Evolutionary conservation across 2,888 invertebrate species (phyloP).

Genomic region (Drosophila parthenogenetica): DNA sequence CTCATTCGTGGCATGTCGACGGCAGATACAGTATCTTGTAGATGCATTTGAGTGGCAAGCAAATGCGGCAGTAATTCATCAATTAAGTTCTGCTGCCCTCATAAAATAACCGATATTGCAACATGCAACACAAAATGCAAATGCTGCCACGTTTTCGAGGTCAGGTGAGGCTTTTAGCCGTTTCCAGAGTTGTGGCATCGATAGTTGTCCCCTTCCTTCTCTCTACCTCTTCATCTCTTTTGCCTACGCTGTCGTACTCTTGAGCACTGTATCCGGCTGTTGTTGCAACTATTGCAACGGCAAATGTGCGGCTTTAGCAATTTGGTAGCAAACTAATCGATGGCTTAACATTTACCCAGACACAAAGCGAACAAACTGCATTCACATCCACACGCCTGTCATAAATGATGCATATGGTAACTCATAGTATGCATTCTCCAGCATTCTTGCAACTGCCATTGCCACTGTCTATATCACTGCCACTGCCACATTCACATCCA

Average conservation of each 20-base stretch:
- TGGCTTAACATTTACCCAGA: conserved; percentile 77
- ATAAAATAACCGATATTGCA: conserved; percentile 62
- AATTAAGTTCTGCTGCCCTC: conserved; percentile 66
- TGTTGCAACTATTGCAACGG: conserved; percentile 26
- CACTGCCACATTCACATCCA: not conserved
- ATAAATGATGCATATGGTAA: conserved; percentile 76
- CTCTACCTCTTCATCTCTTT: not conserved
- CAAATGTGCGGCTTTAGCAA: conserved; percentile 75
- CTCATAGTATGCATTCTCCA: conserved; percentile 46
- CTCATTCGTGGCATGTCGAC: conserved; percentile 23
- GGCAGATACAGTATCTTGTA: conserved; percentile 21
- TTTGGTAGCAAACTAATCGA: conserved; percentile 77
- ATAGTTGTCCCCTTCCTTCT: not conserved
- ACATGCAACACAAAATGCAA: conserved; percentile 50
- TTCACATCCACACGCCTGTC: conserved; percentile 42
- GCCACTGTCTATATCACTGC: conserved; percentile 3
- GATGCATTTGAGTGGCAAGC: conserved; percentile 35
- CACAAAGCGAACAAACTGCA: conserved; percentile 64
- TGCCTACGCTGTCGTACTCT: not conserved
- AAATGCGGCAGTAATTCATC: conserved; percentile 68
- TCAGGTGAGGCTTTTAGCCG: conserved; percentile 53
- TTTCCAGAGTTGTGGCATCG: conserved; percentile 26
- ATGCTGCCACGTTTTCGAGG: conserved; percentile 60
- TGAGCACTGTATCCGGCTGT: conserved; percentile 3
- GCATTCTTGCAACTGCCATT: conserved; percentile 2